Evolutionary conservation across 2,888 invertebrate genomes (phyloP), one percentile per base, ranked within the genome.

Genomic region (Cephus rjabovi): DNA sequence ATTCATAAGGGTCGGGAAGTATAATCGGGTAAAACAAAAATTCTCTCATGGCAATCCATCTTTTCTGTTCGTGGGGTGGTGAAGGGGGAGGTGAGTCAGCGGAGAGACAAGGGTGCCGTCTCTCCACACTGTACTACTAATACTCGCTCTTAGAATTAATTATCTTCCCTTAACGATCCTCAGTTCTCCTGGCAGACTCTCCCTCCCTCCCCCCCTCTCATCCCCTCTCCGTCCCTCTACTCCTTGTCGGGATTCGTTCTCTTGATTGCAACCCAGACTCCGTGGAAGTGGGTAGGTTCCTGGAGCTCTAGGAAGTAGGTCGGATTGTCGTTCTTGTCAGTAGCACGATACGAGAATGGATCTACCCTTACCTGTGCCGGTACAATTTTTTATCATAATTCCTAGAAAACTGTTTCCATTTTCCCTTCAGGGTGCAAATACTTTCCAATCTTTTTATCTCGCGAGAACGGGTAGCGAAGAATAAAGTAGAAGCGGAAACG

Each of bases 81-180:
- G 68, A 73, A 73, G 15, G 40, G 40, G 15, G 40, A 15, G 23
- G 4, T 0, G 56, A 56, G 56, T 2, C 23, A 23, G 56, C 9
- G 23, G 23, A 9, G 56, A 1, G 56, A 56, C 23, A 23, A 56
- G 56, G 56, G 23, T 15, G 56, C 56, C 56, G 56, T 23, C 23
- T 56, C 56, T 71, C 78, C 76, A 76, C 71, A 81, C 78, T 74
- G 77, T 68, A 79, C 75, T 75, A 77, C 79, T 82, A 79, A 84
- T 82, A 84, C 81, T 83, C 79, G 76, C 77, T 81, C 83, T 83
- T 79, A 73, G 83, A 85, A 86, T 84, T 85, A 85, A 85, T 85
- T 85, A 85, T 81, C 83, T 73, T 77, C 75, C 75, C 78, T 56
- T 84, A 82, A 82, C 80, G 81, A 82, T 69, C 79, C 77, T 76